Base-by-base conservation (phyloP, 2,888 invertebrate genomes). In the Yponomeuta plumbellus region DNA sequence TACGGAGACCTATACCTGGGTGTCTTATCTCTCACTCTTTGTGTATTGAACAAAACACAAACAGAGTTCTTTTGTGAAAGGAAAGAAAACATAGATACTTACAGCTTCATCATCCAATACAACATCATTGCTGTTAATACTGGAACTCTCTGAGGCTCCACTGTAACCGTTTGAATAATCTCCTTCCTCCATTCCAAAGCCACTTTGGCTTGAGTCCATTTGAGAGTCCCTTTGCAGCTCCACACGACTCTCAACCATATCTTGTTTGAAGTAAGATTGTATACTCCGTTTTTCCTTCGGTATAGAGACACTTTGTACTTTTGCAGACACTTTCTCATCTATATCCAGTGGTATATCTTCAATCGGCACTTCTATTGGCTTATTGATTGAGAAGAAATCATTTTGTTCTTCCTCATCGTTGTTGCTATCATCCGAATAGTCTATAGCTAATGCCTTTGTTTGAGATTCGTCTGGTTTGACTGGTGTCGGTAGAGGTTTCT, bases 301-400 rank as follows among this genome's bases (percentile, higher is more conserved):
- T 39, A 34, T 68, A 20, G 72, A 44, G n/a, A 44, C 68, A 61
- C 26, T 67, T 63, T 67, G 44, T 62, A 58, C 68, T 66, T 68
- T 61, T 61, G 74, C 66, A 63, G 5, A 26, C 20, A 65, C 70
- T 69, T 64, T 71, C 11, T 26, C 67, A 76, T 78, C 89, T 77
- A 75, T 82, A 76, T 85, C 91, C 81, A 74, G 76, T 39, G 78
- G 78, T 69, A 77, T 40, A 62, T 91, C 79, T 67, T 85, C 85
- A 68, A 87, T 75, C 34, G 91, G 85, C 70, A 85, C 73, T 52
- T 90, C 88, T 56, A 79, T 71, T n/a, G 80, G 77, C 73, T 92
- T 88, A 76, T 92, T 88, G 71, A 92, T 91, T 65, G 92, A 89
- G 73, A 92, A 93, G 80, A 92, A 93, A 70, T 92, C 85, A 73